A percentile compares a stretch with the other conserved stretches of the same genome.
Evolutionary conservation across 2,113 vertebrate genomes (phyloP).

Genomic region (Macrotis lagotis): DNA sequence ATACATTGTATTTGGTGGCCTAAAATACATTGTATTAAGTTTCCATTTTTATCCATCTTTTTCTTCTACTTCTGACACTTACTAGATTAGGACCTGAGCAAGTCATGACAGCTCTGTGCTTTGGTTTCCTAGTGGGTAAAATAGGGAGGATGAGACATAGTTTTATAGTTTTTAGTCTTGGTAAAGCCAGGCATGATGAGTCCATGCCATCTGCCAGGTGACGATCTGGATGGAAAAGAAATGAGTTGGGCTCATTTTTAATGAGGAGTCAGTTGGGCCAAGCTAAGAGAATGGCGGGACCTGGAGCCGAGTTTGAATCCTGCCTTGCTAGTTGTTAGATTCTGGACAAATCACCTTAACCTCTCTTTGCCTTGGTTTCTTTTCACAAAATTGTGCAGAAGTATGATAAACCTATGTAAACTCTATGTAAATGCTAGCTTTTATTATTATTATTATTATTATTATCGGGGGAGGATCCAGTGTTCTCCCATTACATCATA

Average conservation of each 20-base stretch:
- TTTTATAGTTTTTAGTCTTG: neutral
- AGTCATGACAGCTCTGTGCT: neutral
- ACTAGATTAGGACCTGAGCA: neutral
- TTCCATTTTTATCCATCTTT: no score
- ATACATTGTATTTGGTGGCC: neutral
- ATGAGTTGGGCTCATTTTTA: neutral
- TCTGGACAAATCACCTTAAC: constrained; percentile 10
- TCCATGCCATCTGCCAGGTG: neutral
- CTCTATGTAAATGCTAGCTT: no score
- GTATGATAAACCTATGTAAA: neutral
- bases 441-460: no score
- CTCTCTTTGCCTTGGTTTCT: constrained; percentile 30
- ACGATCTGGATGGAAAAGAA: neutral
- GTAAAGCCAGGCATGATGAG: constrained; percentile 11
- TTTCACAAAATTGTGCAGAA: no score
- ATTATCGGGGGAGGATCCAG: no score
- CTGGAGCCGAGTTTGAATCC: neutral
- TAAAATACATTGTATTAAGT: neutral
- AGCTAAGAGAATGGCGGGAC: no score
- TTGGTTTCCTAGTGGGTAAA: constrained; percentile 43
- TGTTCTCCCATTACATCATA: neutral
- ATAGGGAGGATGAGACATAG: neutral
- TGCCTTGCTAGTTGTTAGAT: neutral
- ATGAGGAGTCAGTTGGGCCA: neutral
- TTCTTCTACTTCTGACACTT: neutral